Conservation (phyloP, 2,113 vertebrate genomes). For the Parus major region DNA sequence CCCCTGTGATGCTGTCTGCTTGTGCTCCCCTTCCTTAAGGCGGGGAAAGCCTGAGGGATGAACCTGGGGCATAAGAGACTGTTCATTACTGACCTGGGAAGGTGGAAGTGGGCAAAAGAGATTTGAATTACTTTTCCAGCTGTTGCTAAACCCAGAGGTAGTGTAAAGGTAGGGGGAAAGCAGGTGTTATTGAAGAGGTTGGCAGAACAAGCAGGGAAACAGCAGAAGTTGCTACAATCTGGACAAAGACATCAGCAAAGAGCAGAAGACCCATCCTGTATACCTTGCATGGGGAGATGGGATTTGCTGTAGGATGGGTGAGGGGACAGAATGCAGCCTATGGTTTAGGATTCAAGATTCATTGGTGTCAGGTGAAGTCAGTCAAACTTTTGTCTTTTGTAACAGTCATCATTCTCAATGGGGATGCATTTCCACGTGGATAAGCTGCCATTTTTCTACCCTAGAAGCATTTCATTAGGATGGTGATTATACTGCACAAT, state of each 20-base stretch:
- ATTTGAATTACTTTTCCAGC: neutral
- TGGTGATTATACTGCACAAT: neutral
- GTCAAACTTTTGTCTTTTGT: neutral
- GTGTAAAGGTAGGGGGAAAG: neutral
- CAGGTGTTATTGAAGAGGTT: neutral
- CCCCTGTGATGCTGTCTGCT: neutral
- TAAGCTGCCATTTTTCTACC: neutral
- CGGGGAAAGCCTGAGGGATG: neutral
- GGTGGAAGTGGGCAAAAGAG: neutral
- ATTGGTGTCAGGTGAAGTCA: neutral
- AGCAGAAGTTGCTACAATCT: neutral
- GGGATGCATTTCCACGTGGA: neutral
- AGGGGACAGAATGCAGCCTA: neutral
- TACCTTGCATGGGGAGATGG: neutral
- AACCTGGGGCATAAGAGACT: neutral
- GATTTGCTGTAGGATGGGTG: neutral
- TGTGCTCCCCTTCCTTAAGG: rapidly evolving
- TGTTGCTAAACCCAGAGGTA: neutral
- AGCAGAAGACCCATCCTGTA: neutral
- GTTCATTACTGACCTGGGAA: neutral
- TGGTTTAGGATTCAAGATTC: neutral
- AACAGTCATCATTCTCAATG: neutral
- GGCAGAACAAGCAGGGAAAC: neutral
- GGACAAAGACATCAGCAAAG: neutral
- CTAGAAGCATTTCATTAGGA: neutral